A percentile compares a stretch with the other conserved stretches of the same genome.
Evolutionary conservation across 64 coral and sea anemone species (phyloP).

Genomic region (Acropora tenuis): DNA sequence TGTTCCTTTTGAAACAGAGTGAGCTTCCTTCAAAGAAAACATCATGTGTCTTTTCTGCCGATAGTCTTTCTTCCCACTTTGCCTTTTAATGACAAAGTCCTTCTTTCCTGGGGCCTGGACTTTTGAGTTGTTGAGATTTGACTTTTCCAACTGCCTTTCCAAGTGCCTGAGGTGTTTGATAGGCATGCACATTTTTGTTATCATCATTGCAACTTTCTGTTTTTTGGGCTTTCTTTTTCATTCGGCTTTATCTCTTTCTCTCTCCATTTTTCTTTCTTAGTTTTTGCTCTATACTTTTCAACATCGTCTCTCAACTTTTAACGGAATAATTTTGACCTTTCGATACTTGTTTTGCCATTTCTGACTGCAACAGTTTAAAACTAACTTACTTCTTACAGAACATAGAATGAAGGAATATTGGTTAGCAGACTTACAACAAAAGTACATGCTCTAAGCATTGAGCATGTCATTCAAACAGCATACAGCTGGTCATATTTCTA

Average conservation of each 20-base stretch:
- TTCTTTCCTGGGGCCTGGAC: neutral
- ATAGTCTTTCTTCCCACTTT: conserved; percentile 61
- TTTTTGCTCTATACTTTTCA: neutral
- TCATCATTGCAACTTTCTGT: neutral
- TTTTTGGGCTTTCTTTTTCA: neutral
- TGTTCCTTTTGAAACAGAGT: conserved; percentile 69
- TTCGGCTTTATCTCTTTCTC: neutral
- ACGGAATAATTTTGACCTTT: too few relatives aligned
- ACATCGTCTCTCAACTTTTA: too few relatives aligned
- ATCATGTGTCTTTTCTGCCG: conserved; percentile 34
- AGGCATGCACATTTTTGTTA: neutral
- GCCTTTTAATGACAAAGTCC: conserved; percentile 59
- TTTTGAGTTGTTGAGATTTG: neutral
- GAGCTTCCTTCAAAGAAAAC: conserved; percentile 42
- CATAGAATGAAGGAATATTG: conserved; percentile 22
- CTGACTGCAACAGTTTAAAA: too few relatives aligned
- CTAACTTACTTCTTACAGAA: too few relatives aligned
- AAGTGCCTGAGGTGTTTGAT: neutral
- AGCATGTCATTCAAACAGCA: conserved; percentile 37
- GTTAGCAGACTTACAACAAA: conserved; percentile 36
- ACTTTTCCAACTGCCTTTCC: conserved; percentile 2
- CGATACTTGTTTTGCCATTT: too few relatives aligned
- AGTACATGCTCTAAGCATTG: conserved; percentile 27
- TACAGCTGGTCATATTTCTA: conserved; percentile 34
- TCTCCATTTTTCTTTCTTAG: neutral